Base-by-base conservation (phyloP, 2,113 vertebrate genomes). In the Pteropus alecto region DNA sequence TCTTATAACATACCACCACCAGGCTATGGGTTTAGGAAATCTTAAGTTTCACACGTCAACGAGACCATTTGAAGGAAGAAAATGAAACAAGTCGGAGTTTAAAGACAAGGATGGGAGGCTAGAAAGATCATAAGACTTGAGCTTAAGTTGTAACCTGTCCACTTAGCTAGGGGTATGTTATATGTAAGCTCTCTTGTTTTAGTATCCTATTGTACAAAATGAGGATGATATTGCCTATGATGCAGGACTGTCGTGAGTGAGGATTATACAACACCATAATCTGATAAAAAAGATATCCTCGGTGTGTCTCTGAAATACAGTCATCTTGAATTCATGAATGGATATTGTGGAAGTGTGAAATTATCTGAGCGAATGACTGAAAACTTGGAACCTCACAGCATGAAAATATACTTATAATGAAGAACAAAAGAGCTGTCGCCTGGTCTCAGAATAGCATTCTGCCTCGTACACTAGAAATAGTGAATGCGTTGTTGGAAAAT, bases 401-500 rank as follows among this genome's bases (percentile, higher is more conserved):
- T 91, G 35, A 88, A 73, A 95, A 67, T 78, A 35, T 13, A 60
- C 11, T 85, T 79, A 35, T 0, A 61, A 16, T 4, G 41, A 56
- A 88, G 70, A 84, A 85, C 26, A 13, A 38, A 13, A 84, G 60
- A 68, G 9, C 21, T 51, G 56, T 58, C 30, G 7, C 83, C 77
- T n/a, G 58, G n/a, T n/a, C 46, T 35, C 26, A 79, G 38, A 86
- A 33, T 48, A 88, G 43, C 48, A 11, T 65, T 58, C 43, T 90
- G 63, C 48, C 56, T 63, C 48, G 58, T 78, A 6, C 13, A 41
- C 48, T 9, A 51, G 26, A 54, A 76, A 93, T 46, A 94, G 28
- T n/a, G n/a, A 26, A 74, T 2, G 12, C 58, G 78, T 91, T 87
- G 43, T 95, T 94, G 51, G 77, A 35, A 94, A 95, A 70, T 24